A percentile compares a stretch with the other conserved stretches of the same genome.
phyloP scores from a whole-genome alignment of 1,140 invertebrate genomes.

The Parapsyche elsis region DNA sequence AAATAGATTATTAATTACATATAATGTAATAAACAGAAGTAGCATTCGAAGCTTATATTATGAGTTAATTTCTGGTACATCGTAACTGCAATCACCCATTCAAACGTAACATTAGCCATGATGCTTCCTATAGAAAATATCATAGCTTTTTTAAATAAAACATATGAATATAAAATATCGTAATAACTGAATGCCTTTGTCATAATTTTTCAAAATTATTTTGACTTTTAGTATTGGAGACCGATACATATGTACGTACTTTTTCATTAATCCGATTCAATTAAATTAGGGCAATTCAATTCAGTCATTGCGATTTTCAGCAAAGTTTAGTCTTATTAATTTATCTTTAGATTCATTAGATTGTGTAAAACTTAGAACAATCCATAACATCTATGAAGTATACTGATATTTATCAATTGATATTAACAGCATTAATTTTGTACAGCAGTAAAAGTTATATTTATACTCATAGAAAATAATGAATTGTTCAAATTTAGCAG shows the following conservation, averaged over 20 bases:
- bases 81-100: slow-evolving; percentile 52
- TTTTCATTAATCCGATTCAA: neutral
- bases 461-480: slow-evolving; percentile 11
- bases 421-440: neutral
- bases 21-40: neutral
- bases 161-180: slow-evolving; percentile 25
- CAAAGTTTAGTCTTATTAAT: slow-evolving; percentile 4
- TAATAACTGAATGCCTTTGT: slow-evolving; percentile 26
- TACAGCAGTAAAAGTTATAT: no score
- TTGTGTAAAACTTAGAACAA: slow-evolving; percentile 8
- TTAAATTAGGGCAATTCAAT: slow-evolving; percentile 1
- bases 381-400: neutral
- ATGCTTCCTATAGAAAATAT: slow-evolving; percentile 35
- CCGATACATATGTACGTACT: neutral
- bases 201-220: no score
- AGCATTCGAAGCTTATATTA: slow-evolving; percentile 23
- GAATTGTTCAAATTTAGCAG: slow-evolving; percentile 43
- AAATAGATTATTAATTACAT: slow-evolving; percentile 4
- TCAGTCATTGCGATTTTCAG: slow-evolving; percentile 28
- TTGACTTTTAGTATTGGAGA: neutral
- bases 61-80: slow-evolving; percentile 36
- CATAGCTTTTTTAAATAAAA: slow-evolving; percentile 12
- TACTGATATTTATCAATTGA: neutral
- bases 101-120: slow-evolving; percentile 42
- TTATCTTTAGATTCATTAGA: slow-evolving; percentile 24